Percentiles rank a stretch among this genome's conserved stretches.
Evolutionary conservation across 2,888 invertebrate species (phyloP).

Genomic region (Tetrapedia diversipes): DNA sequence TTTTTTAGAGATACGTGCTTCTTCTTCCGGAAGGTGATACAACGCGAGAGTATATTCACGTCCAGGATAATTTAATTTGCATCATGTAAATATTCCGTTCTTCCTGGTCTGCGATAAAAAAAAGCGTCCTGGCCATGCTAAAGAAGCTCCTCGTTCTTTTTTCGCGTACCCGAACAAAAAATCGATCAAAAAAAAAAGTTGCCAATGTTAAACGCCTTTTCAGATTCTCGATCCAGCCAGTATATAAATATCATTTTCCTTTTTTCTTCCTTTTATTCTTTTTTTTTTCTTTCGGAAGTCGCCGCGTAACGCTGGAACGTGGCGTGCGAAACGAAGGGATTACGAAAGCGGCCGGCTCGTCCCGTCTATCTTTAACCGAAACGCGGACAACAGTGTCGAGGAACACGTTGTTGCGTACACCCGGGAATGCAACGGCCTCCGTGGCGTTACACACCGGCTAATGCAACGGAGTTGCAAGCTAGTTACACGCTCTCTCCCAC

Average conservation of each 20-base stretch:
- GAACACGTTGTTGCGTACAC: constrained; percentile 15
- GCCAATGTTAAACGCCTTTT: neutral
- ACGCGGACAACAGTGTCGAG: constrained; percentile 35
- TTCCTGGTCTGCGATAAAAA: neutral
- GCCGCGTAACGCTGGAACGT: neutral
- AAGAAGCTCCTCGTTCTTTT: neutral
- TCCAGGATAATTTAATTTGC: neutral
- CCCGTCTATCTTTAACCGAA: constrained; percentile 67
- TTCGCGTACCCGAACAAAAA: neutral
- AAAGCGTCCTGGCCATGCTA: too few species aligned
- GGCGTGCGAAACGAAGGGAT: constrained; percentile 48
- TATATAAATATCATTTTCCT: constrained; percentile 1
- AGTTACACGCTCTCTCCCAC: too few species aligned
- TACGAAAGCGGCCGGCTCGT: constrained; percentile 56
- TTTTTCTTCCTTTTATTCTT: too few species aligned
- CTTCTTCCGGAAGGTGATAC: too few species aligned
- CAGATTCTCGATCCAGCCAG: neutral
- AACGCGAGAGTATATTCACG: neutral
- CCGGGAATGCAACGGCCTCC: neutral
- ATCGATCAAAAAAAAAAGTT: neutral
- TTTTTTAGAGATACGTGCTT: neutral
- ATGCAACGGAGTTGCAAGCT: constrained; percentile 35
- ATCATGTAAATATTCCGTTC: neutral
- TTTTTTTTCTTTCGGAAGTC: constrained; percentile 13
- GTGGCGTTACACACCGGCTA: constrained; percentile 5